Base-by-base conservation (phyloP, 2,113 vertebrate species). In the Ivindomyrus marchei region DNA sequence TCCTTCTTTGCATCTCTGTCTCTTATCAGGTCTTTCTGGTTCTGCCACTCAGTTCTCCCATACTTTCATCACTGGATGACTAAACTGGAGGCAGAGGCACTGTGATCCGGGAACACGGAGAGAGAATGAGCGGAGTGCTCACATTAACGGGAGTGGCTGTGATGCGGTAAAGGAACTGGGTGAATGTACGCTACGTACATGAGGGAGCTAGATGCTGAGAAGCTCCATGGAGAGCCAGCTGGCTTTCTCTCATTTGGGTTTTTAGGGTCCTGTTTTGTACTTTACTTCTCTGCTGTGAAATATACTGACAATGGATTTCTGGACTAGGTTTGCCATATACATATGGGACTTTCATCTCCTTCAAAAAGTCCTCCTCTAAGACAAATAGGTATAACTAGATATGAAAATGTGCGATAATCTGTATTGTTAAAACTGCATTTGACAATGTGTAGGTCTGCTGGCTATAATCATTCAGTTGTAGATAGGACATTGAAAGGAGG, bases 1-100 rank as follows among this genome's bases (percentile, higher is more conserved):
- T 77, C 19, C 66, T 49, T 88, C 58, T n/a, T 42, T 90, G 19
- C 52, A 21, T 62, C 39, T 87, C 89, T 58, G 49, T 89, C 89
- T 74, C 70, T 17, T 88, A 27, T 87, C 15, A 24, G 31, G 50
- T 31, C 85, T 87, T 50, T 56, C n/a, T 56, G 85, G 50, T 39
- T 19, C 47, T 53, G 49, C 47, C 10, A 13, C 11, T n/a, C 84
- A 27, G 24, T 49, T 49, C 45, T 31, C 46, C 45, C 84, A 86
- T 4, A 86, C 49, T 36, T 27, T 87, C 27, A 27, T 36, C 49
- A 50, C 15, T 47, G 1, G 58, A 17, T 87, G 52, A 42, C 74
- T 50, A 36, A 52, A 87, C n/a, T 19, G 46, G 45, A 50, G 85
- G 49, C 49, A 47, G 85, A 36, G 5, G 85, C 24, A 45, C 47